Evolutionary conservation across 1,140 invertebrate genomes (phyloP), one percentile per base, ranked within the genome.

Genomic region (Hydropsyche tenuis): DNA sequence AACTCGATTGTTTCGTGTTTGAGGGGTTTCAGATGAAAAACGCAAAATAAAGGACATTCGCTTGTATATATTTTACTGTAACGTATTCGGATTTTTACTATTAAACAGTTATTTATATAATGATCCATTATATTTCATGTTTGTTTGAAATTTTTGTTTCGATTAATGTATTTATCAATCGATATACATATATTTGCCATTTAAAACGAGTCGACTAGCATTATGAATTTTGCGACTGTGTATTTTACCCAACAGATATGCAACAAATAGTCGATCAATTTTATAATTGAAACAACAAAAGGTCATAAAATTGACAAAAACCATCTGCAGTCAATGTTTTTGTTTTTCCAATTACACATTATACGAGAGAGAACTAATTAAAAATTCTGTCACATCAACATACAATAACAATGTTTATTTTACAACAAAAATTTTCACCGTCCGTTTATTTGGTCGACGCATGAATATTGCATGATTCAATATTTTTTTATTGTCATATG

Each of bases 381-480:
- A 7, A 48, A 48, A 48, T 48, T 48, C 45, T 6, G 5, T 12
- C 5, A 43, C 5, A 43, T 6, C 45, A 16, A 12, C 45, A 14
- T 43, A 53, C 11, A 23, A 27, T 60, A 12, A 3, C 22, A 0
- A 14, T 23, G 23, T 60, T 25, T 60, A 60, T 60, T 60, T 60
- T 60, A 14, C 56, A 23, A 14, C 4, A 12, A 5, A 14, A 27
- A 60, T 23, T 60, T 60, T 25, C 20, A 1, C 6, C 18, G 16
- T 20, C 6, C 48, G 25, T 56, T 23, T 56, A 56, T 12, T 1
- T 56, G 22, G n/a, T 12, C 51, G 51, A n/a, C 12, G 3, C 51
- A 56, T 60, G 56, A 22, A 60, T 60, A 60, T 60, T 60, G 23
- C 23, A 60, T 60, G 56, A 60, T 25, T 60, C 56, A 27, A 60